Conservation (phyloP, 30 jellyfish, hydroid and myxozoan species). For the Pseudorhiza aurosa region DNA sequence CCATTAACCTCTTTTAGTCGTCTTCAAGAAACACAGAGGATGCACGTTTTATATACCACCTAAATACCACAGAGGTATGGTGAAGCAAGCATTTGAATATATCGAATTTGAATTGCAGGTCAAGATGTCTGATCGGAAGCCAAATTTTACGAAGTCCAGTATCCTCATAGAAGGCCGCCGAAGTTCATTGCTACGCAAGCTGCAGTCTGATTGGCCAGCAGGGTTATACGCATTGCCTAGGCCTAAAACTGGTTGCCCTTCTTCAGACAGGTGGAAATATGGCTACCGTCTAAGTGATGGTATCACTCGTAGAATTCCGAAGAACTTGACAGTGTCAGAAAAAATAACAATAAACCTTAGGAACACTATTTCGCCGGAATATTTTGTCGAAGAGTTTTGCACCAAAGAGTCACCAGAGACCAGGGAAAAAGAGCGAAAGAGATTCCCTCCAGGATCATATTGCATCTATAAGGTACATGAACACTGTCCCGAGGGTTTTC, state of each 20-base stretch:
- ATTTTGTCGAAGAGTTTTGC: conserved; percentile 69
- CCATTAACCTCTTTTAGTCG: no score
- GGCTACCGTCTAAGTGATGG: conserved; percentile 57
- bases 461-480: conserved; percentile 42
- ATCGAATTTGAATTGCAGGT: no score
- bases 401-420: background rate
- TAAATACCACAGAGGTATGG: no score
- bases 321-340: background rate
- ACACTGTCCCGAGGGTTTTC: conserved; percentile 54
- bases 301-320: background rate
- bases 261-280: conserved; percentile 16
- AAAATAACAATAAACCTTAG: background rate
- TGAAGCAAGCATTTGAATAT: no score
- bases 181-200: no score
- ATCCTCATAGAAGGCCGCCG: no score
- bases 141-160: no score
- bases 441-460: conserved; percentile 60
- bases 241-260: conserved; percentile 63
- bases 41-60: no score
- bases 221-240: conserved; percentile 50
- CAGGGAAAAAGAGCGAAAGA: background rate
- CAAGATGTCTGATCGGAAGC: no score
- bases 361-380: conserved; percentile 15
- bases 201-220: conserved; percentile 35
- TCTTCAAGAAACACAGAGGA: no score